phyloP scores from a whole-genome alignment of 1,140 invertebrate species.

The Linepithema humile region DNA sequence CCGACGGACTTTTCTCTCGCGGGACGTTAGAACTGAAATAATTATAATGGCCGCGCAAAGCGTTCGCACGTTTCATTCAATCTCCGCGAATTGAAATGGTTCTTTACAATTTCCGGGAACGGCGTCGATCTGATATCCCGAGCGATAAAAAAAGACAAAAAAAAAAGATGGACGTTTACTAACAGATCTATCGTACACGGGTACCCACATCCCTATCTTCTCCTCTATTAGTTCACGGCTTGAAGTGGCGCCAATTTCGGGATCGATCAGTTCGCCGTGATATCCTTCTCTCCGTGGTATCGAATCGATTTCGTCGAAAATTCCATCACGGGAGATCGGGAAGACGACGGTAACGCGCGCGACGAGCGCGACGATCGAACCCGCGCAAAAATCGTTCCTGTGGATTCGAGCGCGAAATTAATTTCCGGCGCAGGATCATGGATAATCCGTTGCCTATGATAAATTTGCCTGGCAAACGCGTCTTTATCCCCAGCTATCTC shows the following conservation, averaged over 20 bases:
- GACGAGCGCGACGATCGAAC: slow-evolving; percentile 26
- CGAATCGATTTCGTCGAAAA: slow-evolving; percentile 41
- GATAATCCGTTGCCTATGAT: slow-evolving; percentile 55
- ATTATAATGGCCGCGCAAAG: slow-evolving; percentile 55
- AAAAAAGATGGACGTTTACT: slow-evolving; percentile 15
- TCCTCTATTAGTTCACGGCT: slow-evolving; percentile 30
- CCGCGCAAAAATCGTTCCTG: slow-evolving; percentile 45
- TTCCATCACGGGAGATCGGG: slow-evolving; percentile 37
- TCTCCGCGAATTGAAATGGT: neutral
- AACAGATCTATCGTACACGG: slow-evolving; percentile 14
- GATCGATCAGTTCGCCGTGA: slow-evolving; percentile 18
- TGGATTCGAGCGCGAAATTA: slow-evolving; percentile 66
- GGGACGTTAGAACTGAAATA: slow-evolving; percentile 47
- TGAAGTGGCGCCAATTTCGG: slow-evolving; percentile 16
- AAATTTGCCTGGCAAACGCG: slow-evolving; percentile 10
- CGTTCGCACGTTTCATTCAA: neutral
- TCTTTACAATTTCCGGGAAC: slow-evolving; percentile 33
- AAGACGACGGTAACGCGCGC: slow-evolving; percentile 30
- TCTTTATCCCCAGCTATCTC: slow-evolving; percentile 33
- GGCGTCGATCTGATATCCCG: slow-evolving; percentile 23
- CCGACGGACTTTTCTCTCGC: neutral
- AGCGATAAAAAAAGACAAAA: slow-evolving; percentile 3
- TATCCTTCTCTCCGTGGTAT: slow-evolving; percentile 10
- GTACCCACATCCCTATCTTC: neutral
- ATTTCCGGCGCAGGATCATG: slow-evolving; percentile 57